These are phyloP conservation scores for Pseudochromis fuscus DNA, from an alignment of 2,797 vertebrate genomes.

Conservation along the genomic window DNA sequence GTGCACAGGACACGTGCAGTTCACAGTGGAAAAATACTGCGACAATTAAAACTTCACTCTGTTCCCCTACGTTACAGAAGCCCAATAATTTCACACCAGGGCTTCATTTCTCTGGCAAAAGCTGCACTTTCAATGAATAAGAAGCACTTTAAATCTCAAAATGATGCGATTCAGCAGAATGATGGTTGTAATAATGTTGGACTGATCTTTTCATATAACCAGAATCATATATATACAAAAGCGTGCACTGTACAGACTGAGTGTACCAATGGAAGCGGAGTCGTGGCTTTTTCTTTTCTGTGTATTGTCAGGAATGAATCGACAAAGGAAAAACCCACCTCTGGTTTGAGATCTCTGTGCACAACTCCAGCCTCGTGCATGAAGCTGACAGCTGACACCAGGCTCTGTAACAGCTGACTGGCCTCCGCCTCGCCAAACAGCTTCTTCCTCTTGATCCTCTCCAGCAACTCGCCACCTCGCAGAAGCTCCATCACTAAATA, in stretches of 20 bases:
- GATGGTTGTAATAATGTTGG: background rate
- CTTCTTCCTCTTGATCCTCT: slow-evolving; percentile 91
- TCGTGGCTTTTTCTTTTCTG: too few species aligned
- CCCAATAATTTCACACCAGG: too few species aligned
- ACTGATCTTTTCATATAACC: background rate
- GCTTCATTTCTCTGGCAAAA: background rate
- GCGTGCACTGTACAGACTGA: too few species aligned
- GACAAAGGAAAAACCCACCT: slow-evolving; percentile 82
- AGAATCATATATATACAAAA: background rate
- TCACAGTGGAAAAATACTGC: background rate
- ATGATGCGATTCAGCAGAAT: background rate
- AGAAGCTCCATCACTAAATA: slow-evolving; percentile 94
- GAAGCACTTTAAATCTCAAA: background rate
- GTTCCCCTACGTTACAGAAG: background rate
- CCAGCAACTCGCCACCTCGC: slow-evolving; percentile 91
- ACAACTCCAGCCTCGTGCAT: slow-evolving; percentile 95
- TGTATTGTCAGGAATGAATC: background rate
- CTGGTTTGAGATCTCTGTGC: slow-evolving; percentile 94
- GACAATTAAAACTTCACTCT: background rate
- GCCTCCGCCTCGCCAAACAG: slow-evolving; percentile 93
- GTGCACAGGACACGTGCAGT: background rate
- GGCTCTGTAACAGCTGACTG: slow-evolving; percentile 91
- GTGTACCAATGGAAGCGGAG: too few species aligned
- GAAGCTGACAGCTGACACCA: slow-evolving; percentile 92
- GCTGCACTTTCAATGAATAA: background rate